Base-by-base conservation (phyloP, 2,797 vertebrate species). In the Otolemur crassicaudatus region DNA sequence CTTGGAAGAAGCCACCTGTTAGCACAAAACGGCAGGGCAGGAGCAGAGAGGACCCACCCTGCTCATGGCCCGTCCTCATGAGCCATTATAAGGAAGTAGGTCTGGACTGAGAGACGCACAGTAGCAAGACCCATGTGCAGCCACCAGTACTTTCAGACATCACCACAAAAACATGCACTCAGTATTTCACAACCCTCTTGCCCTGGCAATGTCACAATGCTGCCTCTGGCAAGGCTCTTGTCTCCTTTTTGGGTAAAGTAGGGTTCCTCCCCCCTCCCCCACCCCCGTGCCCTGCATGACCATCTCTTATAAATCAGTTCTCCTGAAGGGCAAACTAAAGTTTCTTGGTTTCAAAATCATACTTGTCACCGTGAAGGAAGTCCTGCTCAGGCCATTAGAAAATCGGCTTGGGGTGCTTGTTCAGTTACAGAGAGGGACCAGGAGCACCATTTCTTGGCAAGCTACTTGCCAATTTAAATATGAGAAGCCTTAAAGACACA, bases 261-360 rank as follows among this genome's bases (percentile, higher is more conserved):
- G 75, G 72, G 80, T 89, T 95, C 87, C 76, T 94, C 93, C 87
- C 83, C 10, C 7, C 31, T 43, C 37, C 0, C 11, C 11, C 49
- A 53, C 14, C 49, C 49, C 49, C 1, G 49, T 16, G 49, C 63
- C 40, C 37, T 6, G 53, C 31, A 63, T 20, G 31, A 58, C 37
- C 63, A 88, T 49, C 77, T 60, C 94, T 72, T 81, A 81, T 97
- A 97, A 98, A 96, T 97, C 90, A 97, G 61, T 94, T 95, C 95
- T 96, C 73, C 91, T 94, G 76, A 97, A 97, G 94, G 87, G 40
- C 60, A 87, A 97, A 91, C 69, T 95, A 75, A 94, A 97, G 53
- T 97, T 97, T 95, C 73, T 89, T 87, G 40, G 82, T 97, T 97
- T 97, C 85, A 87, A 96, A 97, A 90, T 81, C 29, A 5, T 95